Conservation (phyloP, 2,888 invertebrate species). For the Cryptocephalus moraei region DNA sequence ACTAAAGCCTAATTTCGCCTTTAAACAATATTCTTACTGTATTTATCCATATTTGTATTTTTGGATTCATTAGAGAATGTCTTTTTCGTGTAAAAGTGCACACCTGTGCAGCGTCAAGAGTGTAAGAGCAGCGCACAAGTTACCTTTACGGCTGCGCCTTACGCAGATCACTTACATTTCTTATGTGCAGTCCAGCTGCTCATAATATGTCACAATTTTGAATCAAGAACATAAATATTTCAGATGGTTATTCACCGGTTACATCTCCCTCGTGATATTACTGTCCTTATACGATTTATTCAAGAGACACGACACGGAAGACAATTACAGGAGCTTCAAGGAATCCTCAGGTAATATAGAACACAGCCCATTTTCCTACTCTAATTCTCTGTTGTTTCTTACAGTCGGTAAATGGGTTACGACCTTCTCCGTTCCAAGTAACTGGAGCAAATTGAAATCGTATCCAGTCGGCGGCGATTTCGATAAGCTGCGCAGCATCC, state of each 20-base stretch:
- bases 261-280: conserved; percentile 3
- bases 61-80: too few relatives aligned
- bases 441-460: conserved; percentile 14
- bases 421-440: conserved; percentile 19
- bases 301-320: conserved; percentile 1
- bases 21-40: too few relatives aligned
- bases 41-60: too few relatives aligned
- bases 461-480: conserved; percentile 5
- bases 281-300: conserved; percentile 4
- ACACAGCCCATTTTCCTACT: not conserved
- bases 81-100: too few relatives aligned
- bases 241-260: conserved; percentile 9
- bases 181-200: too few relatives aligned
- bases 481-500: conserved; percentile 9
- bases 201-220: too few relatives aligned
- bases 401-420: conserved; percentile 12
- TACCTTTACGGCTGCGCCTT: too few relatives aligned
- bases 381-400: not conserved
- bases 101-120: too few relatives aligned
- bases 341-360: conserved; percentile 2
- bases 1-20: too few relatives aligned
- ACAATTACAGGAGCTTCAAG: conserved; percentile 3
- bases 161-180: too few relatives aligned
- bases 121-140: too few relatives aligned
- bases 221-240: not conserved